Evolutionary conservation across 1,140 invertebrate species (phyloP), one percentile per base, ranked within the genome.

Genomic region (Drosophila pachea): DNA sequence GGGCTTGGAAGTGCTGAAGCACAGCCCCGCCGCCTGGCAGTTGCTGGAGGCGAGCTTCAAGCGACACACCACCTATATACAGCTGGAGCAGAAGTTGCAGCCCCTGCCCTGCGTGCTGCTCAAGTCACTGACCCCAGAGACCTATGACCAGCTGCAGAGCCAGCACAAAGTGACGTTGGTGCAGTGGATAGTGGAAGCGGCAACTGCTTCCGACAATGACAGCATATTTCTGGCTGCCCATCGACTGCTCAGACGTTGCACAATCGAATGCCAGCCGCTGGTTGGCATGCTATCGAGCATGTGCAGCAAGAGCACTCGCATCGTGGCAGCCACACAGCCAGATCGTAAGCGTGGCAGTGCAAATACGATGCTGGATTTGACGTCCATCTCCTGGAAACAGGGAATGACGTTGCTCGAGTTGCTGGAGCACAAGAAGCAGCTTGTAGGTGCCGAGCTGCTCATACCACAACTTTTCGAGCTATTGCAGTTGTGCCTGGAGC

Each of bases 321-420:
- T 22, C 0, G 42, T 48, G 7, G 86, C 42, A 3, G 8, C 42
- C 29, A 33, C 16, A n/a, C 16, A 6, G 5, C 45, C 7, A 6
- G 50, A 90, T 33, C 83, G 71, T 12, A 79, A 68, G 29, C 54
- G 70, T 70, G 2, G 74, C 61, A 74, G 90, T 88, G 47, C 90
- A 89, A 35, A 2, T 2, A 8, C 9, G 5, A 58, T 48, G 8
- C 53, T 84, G 32, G 81, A 84, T 33, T 22, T 86, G 1, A 93
- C 92, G 75, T 93, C 90, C 0, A 74, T 90, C 2, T 91, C 93
- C 63, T 98, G 96, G 96, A 94, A 94, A 86, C 90, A 94, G 36
- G 94, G 96, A 2, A 92, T 95, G 40, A 93, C 94, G 0, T 87
- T 97, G 0, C 84, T 98, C 1, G 97, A 98, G 90, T 93, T 96